Evolutionary conservation across 2,113 vertebrate genomes (phyloP).

Genomic region (Penelope pileata): DNA sequence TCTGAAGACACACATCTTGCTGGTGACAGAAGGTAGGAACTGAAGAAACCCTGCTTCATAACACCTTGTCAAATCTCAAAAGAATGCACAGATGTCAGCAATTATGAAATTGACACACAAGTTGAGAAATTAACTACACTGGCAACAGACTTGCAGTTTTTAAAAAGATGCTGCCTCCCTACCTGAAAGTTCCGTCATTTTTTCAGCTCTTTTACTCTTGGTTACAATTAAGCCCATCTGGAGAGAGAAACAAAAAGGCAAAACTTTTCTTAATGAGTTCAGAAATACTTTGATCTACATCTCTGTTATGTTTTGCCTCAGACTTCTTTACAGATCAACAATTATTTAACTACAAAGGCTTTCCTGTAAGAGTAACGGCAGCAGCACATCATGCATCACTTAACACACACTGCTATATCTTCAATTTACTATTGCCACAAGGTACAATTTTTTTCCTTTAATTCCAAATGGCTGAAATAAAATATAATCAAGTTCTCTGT

Average conservation of each 20-base stretch:
- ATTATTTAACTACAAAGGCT: background rate
- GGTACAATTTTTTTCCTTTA: background rate
- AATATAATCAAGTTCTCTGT: background rate
- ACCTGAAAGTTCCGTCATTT: slow-evolving; percentile 96
- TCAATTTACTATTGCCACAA: background rate
- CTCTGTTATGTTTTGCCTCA: background rate
- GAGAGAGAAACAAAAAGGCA: background rate
- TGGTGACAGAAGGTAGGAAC: background rate
- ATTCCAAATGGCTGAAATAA: background rate
- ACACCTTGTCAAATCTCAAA: background rate
- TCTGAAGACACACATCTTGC: background rate
- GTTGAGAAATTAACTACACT: background rate
- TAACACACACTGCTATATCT: background rate
- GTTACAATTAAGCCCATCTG: slow-evolving; percentile 95
- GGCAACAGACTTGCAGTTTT: background rate
- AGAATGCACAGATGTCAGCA: background rate
- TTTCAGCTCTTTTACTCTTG: slow-evolving; percentile 95
- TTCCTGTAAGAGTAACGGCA: background rate
- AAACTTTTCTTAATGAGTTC: background rate
- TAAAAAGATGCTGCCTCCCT: background rate
- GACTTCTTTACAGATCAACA: background rate
- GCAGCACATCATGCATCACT: background rate
- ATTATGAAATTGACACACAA: background rate
- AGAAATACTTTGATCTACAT: background rate
- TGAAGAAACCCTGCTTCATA: background rate